These are phyloP conservation scores for Candidula unifasciata DNA, from an alignment of 2,888 invertebrate species.

Conservation along the genomic window DNA sequence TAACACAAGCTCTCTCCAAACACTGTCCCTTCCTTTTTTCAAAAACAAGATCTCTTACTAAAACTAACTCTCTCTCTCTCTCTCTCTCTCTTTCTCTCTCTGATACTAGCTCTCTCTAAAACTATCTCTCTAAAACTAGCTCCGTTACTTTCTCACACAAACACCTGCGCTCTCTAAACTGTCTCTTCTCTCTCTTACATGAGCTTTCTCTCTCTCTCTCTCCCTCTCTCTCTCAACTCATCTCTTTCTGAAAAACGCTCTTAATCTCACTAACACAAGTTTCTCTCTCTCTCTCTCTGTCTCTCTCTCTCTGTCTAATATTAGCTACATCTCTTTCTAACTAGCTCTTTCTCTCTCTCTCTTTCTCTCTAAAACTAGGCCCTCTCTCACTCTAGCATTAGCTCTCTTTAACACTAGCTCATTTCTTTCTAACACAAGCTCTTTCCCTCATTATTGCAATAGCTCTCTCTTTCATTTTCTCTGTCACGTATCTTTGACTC, in stretches of 20 bases:
- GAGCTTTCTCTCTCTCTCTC: slow-evolving; percentile 6
- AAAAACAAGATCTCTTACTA: not conserved
- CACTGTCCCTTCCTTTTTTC: too few species aligned
- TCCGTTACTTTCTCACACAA: too few species aligned
- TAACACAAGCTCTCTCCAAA: too few species aligned
- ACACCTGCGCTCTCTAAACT: too few species aligned
- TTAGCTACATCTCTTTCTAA: not conserved
- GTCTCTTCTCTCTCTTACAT: too few species aligned
- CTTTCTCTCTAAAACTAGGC: not conserved
- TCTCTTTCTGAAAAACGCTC: too few species aligned
- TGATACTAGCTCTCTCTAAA: too few species aligned
- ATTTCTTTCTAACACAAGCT: not conserved
- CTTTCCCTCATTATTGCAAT: not conserved
- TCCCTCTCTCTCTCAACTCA: not conserved
- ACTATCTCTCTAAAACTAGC: not conserved
- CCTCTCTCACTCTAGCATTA: too few species aligned
- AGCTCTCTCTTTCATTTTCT: not conserved
- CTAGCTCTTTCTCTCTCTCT: not conserved
- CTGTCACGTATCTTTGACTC: too few species aligned
- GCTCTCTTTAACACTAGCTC: too few species aligned
- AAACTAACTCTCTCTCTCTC: not conserved
- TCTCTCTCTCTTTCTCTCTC: not conserved
- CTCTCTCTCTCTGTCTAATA: not conserved
- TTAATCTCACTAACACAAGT: not conserved
- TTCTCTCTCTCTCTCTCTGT: not conserved